Base-by-base conservation (phyloP, 2,888 invertebrate species). In the Microplitis manilae region DNA sequence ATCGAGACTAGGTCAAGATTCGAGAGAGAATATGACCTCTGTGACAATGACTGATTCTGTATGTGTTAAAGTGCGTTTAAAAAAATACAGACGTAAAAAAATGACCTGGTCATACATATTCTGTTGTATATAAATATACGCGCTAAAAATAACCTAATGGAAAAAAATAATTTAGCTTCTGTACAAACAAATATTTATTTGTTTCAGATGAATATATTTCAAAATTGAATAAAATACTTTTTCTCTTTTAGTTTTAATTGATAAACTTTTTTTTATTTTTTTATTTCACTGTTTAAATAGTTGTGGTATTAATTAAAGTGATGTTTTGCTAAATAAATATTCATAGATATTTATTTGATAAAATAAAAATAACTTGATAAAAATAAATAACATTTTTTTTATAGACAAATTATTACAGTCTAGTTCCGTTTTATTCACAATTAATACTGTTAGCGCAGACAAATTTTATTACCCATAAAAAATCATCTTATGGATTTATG, bases 1-100 rank as follows among this genome's bases (percentile, higher is more conserved):
- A 62, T 41, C 41, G 69, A 75, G 67, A 69, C 62, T 80, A 80
- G 81, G 81, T 80, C 80, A 81, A 79, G 79, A 81, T 77, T 78
- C 30, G 4, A 38, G 20, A 20, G 5, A 67, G 13, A 38, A 67
- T 30, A 30, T 30, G 13, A 50, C 13, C 50, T 50, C 50, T 50
- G 13, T 50, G 50, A 50, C 50, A 50, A 50, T 50, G 50, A 50
- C 50, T 50, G 50, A 50, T 50, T 50, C 13, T 50, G 50, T 13
- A 50, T 50, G 50, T 50, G 13, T 13, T 50, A 2, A 13, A 50
- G 13, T 13, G 50, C 13, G 8, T 50, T 13, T 9, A 50, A 50
- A 50, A 50, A 50, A 13, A 13, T 13, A 50, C 50, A 50, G 50
- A 50, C 8, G 13, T 50, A 13, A 50, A 50, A 50, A 50, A 50